Conservation (phyloP, 2,888 invertebrate genomes). For the Perizoma affinitatum region DNA sequence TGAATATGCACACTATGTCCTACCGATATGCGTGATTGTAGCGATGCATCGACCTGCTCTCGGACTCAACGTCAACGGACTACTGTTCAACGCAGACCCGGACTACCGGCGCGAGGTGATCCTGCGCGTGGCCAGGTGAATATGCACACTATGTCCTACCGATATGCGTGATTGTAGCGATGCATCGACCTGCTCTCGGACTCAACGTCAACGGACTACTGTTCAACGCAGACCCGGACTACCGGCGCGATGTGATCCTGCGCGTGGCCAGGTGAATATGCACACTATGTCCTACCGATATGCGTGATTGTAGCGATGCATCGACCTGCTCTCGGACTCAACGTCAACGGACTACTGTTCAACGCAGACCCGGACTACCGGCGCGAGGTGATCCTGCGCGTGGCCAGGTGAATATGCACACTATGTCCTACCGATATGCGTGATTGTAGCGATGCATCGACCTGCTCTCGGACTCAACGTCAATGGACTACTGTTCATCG, state of each 20-base stretch:
- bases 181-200: conserved; percentile 57
- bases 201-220: conserved; percentile 60
- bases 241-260: conserved; percentile 62
- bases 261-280: conserved; percentile 61
- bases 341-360: conserved; percentile 62
- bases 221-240: conserved; percentile 67
- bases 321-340: conserved; percentile 53
- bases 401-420: conserved; percentile 56
- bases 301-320: conserved; percentile 41
- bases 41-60: conserved; percentile 51
- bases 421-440: not conserved
- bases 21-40: not conserved
- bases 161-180: conserved; percentile 12
- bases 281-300: not conserved
- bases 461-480: conserved; percentile 49
- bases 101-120: conserved; percentile 67
- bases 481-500: conserved; percentile 62
- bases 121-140: conserved; percentile 63
- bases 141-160: not conserved
- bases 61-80: conserved; percentile 61
- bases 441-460: no score
- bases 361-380: conserved; percentile 66
- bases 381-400: conserved; percentile 56
- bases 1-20: conserved; percentile 31
- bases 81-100: conserved; percentile 64